Conservation (phyloP, 2,797 vertebrate species). For the Percopsis omiscomaycus region DNA sequence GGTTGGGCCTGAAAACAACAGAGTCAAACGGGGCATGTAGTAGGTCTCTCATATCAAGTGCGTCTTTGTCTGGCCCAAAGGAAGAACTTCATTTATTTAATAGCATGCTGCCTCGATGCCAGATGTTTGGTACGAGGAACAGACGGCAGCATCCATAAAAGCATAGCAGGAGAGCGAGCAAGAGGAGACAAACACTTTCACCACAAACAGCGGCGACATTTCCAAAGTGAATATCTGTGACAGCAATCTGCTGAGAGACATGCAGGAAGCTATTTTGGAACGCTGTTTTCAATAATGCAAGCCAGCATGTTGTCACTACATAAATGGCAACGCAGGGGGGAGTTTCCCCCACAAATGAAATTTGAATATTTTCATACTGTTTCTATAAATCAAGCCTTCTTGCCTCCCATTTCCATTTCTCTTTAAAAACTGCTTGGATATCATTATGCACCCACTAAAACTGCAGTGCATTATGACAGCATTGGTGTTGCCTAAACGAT, state of each 20-base stretch:
- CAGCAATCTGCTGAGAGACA: constrained; percentile 68
- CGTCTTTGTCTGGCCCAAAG: constrained; percentile 58
- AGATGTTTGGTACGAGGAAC: constrained; percentile 56
- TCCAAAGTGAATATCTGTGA: constrained; percentile 69
- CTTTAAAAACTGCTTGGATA: background rate
- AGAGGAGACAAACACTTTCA: constrained; percentile 51
- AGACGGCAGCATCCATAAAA: constrained; percentile 56
- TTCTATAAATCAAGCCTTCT: background rate
- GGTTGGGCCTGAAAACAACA: constrained; percentile 67
- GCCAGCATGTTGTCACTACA: constrained; percentile 56
- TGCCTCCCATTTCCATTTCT: background rate
- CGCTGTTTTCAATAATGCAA: constrained; percentile 68
- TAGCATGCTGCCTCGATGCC: constrained; percentile 56
- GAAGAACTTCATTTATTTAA: constrained; percentile 77
- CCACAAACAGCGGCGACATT: constrained; percentile 52
- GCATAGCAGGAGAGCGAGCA: constrained; percentile 37
- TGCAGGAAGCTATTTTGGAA: constrained; percentile 59
- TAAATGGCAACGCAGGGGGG: constrained; percentile 29
- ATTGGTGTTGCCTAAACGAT: too few species aligned
- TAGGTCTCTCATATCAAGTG: constrained; percentile 65
- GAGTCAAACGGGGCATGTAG: constrained; percentile 65
- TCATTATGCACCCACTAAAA: too few species aligned
- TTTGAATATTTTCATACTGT: too few species aligned
- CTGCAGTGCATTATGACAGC: too few species aligned
- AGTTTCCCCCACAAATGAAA: constrained; percentile 6